Percentiles rank a stretch among this genome's conserved stretches.
Conservation (phyloP, 2,797 vertebrate species). For the Gephyroberyx darwinii region DNA sequence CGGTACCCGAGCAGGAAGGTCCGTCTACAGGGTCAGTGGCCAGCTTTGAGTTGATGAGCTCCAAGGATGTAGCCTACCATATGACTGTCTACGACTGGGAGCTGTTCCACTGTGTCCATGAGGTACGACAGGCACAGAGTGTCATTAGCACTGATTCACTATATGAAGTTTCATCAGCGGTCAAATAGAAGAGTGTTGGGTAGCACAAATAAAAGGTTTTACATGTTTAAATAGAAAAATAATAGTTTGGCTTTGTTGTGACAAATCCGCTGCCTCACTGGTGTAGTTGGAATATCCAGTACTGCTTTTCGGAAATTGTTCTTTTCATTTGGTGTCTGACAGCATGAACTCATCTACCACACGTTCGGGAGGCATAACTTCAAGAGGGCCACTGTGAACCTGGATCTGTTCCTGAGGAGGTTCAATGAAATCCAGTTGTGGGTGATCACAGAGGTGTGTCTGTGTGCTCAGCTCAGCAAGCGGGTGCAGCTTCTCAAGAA, state of each 20-base stretch:
- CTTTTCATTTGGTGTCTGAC: constrained; percentile 32
- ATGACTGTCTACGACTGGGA: constrained; percentile 98
- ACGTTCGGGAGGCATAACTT: constrained; percentile 95
- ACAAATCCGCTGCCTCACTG: background rate
- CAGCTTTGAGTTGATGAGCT: constrained; percentile 97
- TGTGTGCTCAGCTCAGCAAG: constrained; percentile 95
- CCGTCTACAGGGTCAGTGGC: constrained; percentile 87
- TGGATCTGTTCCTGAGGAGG: constrained; percentile 96
- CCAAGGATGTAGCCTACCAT: constrained; percentile 95
- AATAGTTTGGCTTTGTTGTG: background rate
- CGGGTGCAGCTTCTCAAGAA: constrained; percentile 98
- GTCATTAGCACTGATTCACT: background rate
- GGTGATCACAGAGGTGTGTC: constrained; percentile 96
- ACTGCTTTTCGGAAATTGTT: background rate
- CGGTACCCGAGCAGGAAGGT: constrained; percentile 94
- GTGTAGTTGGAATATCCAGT: background rate
- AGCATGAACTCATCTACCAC: constrained; percentile 97
- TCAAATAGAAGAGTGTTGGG: background rate
- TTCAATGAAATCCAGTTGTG: constrained; percentile 99
- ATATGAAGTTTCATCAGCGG: background rate
- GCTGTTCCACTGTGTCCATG: constrained; percentile 96
- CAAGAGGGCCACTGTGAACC: constrained; percentile 95
- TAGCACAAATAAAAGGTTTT: background rate
- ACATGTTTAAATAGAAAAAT: background rate
- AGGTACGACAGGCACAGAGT: constrained; percentile 79